Percentiles rank a stretch among this genome's conserved stretches.
Conservation (phyloP, 2,888 invertebrate species). For the Ommatoiulus sabulosus region DNA sequence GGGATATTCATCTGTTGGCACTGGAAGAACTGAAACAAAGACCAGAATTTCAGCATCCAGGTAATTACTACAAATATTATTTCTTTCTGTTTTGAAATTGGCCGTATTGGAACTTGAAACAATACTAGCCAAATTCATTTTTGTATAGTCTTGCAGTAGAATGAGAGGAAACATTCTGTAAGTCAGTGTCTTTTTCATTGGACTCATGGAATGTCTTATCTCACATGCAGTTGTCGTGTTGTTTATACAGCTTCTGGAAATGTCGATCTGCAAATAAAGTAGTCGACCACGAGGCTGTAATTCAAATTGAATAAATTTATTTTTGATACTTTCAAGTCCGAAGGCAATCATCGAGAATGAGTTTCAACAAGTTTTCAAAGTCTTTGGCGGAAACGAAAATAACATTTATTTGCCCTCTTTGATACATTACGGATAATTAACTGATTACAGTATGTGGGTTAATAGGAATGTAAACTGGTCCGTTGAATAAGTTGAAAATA, state of each 20-base stretch:
- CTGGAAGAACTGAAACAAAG: constrained; percentile 61
- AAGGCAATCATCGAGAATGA: not conserved
- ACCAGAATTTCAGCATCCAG: constrained; percentile 61
- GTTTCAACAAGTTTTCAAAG: not conserved
- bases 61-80: constrained; percentile 52
- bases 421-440: not conserved
- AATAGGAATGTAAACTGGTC: not conserved
- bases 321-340: too few relatives aligned
- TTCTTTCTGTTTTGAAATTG: not conserved
- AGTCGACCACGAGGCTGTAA: too few relatives aligned
- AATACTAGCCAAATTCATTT: not conserved
- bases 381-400: too few relatives aligned
- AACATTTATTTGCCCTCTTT: not conserved
- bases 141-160: too few relatives aligned
- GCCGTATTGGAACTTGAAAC: not conserved
- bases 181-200: too few relatives aligned
- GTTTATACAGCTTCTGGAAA: too few relatives aligned
- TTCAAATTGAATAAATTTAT: too few relatives aligned
- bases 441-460: not conserved
- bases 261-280: too few relatives aligned
- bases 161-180: too few relatives aligned
- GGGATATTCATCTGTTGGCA: constrained; percentile 61
- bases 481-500: not conserved
- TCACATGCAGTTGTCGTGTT: too few relatives aligned
- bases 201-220: too few relatives aligned